Percentiles rank a stretch among this genome's conserved stretches.
Conservation (phyloP, 2,113 vertebrate genomes). For the Hiodon alosoides region DNA sequence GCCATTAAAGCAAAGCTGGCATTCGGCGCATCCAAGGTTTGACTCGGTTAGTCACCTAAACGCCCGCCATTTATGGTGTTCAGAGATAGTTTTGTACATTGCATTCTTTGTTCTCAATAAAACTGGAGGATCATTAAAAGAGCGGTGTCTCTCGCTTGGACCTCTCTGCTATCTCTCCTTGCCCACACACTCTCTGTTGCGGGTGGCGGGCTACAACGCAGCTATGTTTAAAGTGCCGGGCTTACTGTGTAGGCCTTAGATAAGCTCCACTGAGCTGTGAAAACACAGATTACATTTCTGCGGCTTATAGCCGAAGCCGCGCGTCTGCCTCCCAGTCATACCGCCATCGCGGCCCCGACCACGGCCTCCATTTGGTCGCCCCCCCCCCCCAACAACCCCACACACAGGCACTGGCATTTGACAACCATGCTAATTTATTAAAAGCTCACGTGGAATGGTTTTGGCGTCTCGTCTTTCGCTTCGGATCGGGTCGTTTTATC, state of each 20-base stretch:
- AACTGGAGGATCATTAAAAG: neutral
- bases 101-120: neutral
- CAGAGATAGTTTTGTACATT: neutral
- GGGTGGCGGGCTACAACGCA: constrained; percentile 45
- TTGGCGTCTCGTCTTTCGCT: constrained; percentile 6
- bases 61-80: no score
- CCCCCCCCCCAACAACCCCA: neutral
- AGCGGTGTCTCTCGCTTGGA: neutral
- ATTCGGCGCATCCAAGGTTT: no score
- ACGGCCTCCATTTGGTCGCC: constrained; percentile 33
- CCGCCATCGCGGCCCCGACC: constrained; percentile 49
- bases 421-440: constrained; percentile 58
- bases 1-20: constrained; percentile 4
- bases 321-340: constrained; percentile 47
- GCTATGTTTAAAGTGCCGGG: constrained; percentile 48
- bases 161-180: constrained; percentile 42
- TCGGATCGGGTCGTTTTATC: neutral
- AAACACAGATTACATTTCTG: constrained; percentile 70
- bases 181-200: constrained; percentile 32
- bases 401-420: constrained; percentile 38
- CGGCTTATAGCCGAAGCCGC: constrained; percentile 48
- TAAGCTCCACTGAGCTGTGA: constrained; percentile 65
- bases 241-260: constrained; percentile 54
- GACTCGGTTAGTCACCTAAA: no score
- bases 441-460: constrained; percentile 33